These are phyloP conservation scores for Xanthorhoe designata DNA, from an alignment of 2,888 invertebrate species.

Conservation along the genomic window DNA sequence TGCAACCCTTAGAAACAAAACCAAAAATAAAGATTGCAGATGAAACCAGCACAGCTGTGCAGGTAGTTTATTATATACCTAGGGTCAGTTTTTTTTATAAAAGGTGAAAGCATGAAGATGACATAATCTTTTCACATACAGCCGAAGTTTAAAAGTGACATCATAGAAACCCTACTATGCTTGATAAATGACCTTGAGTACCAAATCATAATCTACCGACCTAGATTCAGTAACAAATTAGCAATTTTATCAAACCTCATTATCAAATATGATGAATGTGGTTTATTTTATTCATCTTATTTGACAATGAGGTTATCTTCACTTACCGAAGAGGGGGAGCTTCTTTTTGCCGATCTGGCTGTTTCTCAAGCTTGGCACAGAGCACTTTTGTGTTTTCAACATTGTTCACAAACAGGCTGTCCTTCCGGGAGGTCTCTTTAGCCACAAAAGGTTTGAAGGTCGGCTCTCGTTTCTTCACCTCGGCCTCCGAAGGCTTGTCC, in stretches of 20 bases:
- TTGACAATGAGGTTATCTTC: slow-evolving; percentile 26
- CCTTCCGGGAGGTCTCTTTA: slow-evolving; percentile 70
- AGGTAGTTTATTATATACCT: no score
- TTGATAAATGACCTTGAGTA: slow-evolving; percentile 5
- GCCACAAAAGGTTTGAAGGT: slow-evolving; percentile 76
- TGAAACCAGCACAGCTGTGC: no score
- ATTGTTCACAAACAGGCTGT: slow-evolving; percentile 67
- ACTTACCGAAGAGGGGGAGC: slow-evolving; percentile 60
- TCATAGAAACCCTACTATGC: neutral
- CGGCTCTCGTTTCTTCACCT: slow-evolving; percentile 75
- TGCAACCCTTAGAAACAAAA: no score
- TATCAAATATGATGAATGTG: no score
- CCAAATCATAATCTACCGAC: slow-evolving; percentile 4
- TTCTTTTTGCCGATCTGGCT: slow-evolving; percentile 68
- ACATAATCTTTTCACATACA: neutral
- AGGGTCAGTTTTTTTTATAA: no score
- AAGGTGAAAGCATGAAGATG: no score
- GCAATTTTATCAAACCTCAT: no score
- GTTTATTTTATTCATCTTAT: slow-evolving; percentile 18
- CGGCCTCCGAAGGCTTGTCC: slow-evolving; percentile 82
- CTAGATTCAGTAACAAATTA: neutral
- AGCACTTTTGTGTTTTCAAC: slow-evolving; percentile 69
- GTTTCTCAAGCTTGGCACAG: slow-evolving; percentile 71
- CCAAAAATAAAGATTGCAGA: no score
- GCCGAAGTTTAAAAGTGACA: neutral